These are phyloP conservation scores for Scelioninae gen. 2 DNA, from an alignment of 2,888 invertebrate species.

Conservation along the genomic window DNA sequence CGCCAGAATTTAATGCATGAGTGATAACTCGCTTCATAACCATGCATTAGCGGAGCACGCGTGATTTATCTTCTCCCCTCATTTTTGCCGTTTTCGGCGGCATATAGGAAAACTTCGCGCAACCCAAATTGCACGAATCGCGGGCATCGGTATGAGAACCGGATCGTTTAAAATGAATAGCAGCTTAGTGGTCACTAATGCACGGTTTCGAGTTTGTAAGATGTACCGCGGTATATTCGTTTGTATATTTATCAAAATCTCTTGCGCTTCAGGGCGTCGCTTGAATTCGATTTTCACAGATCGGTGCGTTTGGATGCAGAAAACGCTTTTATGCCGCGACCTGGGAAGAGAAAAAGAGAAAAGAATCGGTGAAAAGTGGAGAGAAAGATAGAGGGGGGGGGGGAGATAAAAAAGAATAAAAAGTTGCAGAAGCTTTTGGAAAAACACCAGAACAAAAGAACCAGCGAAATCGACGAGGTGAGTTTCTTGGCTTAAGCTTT, in stretches of 20 bases:
- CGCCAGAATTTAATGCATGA: slow-evolving; percentile 51
- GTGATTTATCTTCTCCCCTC: slow-evolving; percentile 30
- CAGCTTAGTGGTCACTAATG: slow-evolving; percentile 38
- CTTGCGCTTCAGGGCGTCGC: slow-evolving; percentile 33
- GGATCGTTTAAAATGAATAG: slow-evolving; percentile 13
- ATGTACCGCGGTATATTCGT: slow-evolving; percentile 29
- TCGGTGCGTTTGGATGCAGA: slow-evolving; percentile 39
- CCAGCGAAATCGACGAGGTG: slow-evolving; percentile 39
- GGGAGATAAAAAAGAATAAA: slow-evolving; percentile 31
- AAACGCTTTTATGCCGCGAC: slow-evolving; percentile 37
- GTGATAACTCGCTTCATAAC: slow-evolving; percentile 50
- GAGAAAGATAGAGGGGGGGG: slow-evolving; percentile 3
- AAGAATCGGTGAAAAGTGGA: neutral
- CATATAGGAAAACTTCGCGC: slow-evolving; percentile 21
- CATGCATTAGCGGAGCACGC: slow-evolving; percentile 40
- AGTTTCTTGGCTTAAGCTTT: slow-evolving; percentile 58
- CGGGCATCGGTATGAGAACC: neutral
- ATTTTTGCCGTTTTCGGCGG: slow-evolving; percentile 1
- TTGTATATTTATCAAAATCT: slow-evolving; percentile 53
- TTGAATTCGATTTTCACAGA: slow-evolving; percentile 51
- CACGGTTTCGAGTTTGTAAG: slow-evolving; percentile 20
- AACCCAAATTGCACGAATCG: slow-evolving; percentile 17
- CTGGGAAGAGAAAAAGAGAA: slow-evolving; percentile 26
- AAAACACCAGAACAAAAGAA: slow-evolving; percentile 56
- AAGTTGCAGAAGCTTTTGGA: slow-evolving; percentile 48